Base-by-base conservation (phyloP, 2,888 invertebrate genomes). In the Timandra comae region DNA sequence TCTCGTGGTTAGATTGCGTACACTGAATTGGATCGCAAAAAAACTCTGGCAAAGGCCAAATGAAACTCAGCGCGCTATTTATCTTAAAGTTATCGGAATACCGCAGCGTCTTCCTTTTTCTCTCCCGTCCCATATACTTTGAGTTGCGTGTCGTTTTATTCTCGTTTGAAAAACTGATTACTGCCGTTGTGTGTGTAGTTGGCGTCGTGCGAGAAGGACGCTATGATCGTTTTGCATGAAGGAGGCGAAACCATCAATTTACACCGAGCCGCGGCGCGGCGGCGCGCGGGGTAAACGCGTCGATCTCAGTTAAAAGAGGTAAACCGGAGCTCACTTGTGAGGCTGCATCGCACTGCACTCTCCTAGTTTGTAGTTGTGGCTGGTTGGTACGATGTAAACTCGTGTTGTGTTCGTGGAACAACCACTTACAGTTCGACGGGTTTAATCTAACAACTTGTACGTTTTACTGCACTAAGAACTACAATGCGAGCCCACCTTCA, bases 241-340 rank as follows among this genome's bases (percentile, higher is more conserved):
- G 70, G 66, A 74, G 74, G 73, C 75, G 77, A 73, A 82, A 79
- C 79, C 79, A 71, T 75, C 75, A 80, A 82, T 81, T 81, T 82
- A 64, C 69, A 63, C 67, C 44, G 56, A 56, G 66, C 64, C 62
- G 63, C 58, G 56, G 56, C 52, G 58, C 67, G 44, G 56, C 55
- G 66, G 63, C 62, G 63, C 58, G 56, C 55, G 52, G 58, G 68
- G 66, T 71, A 72, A 72, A 69, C 61, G 66, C 57, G 66, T 67
- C 67, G 69, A 68, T 72, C 69, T 63, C 53, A 58, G 53, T 63
- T 62, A 56, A 60, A 64, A 63, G 60, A 62, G 60, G 63, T 53
- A 56, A 66, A 58, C 57, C 60, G 53, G 57, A 54, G 52, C 49
- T 59, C 51, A 62, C 63, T 69, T 56, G 58, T 46, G 56, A 51